Conservation (phyloP, 2,888 invertebrate species). For the Lumbricus terrestris region DNA sequence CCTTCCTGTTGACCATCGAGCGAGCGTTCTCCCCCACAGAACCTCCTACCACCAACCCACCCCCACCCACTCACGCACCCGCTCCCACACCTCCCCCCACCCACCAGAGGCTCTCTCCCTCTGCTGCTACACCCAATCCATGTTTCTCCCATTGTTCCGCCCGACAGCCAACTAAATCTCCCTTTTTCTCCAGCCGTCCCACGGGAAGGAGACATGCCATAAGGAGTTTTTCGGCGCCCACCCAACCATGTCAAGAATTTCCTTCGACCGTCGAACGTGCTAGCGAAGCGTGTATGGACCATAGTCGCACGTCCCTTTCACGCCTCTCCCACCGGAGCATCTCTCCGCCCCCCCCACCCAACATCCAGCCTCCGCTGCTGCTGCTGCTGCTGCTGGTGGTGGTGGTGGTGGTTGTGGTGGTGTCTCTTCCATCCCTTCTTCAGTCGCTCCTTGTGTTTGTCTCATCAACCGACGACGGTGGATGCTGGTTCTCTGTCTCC, state of each 20-base stretch:
- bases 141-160: neutral
- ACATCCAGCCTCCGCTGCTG: neutral
- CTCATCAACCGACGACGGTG: neutral
- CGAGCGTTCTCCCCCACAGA: too few species aligned
- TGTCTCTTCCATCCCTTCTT: neutral
- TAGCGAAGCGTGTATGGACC: constrained; percentile 3
- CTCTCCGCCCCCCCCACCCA: neutral
- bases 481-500: too few species aligned
- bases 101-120: neutral
- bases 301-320: neutral
- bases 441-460: neutral
- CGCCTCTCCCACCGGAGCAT: neutral
- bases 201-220: neutral
- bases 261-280: neutral
- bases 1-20: too few species aligned
- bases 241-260: neutral
- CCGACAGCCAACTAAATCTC: neutral
- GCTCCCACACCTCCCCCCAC: neutral
- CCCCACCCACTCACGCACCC: too few species aligned
- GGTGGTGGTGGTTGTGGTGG: too few species aligned
- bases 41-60: too few species aligned
- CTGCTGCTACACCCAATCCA: neutral
- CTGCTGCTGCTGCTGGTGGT: neutral
- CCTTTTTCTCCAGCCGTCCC: neutral
- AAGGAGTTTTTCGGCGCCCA: neutral